Evolutionary conservation across 2,888 invertebrate species (phyloP).

Genomic region (Eupithecia subfuscata): DNA sequence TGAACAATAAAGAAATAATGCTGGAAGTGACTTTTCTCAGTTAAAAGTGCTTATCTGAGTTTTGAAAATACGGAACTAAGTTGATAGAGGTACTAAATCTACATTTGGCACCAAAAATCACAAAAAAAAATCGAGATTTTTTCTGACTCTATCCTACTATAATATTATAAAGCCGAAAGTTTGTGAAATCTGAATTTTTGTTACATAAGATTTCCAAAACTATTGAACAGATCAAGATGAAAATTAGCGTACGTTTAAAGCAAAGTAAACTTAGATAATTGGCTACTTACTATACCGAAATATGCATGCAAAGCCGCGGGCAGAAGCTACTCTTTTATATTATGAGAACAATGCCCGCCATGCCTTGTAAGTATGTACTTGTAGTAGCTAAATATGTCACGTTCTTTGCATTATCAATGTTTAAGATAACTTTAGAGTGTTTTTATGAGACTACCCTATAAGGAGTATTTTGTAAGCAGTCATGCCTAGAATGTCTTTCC

Average conservation of each 20-base stretch:
- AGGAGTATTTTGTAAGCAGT: constrained; percentile 36
- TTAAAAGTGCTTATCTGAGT: not conserved
- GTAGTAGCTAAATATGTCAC: constrained; percentile 49
- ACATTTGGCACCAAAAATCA: not conserved
- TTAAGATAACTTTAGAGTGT: constrained; percentile 46
- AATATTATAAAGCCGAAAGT: no score
- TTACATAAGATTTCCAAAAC: no score
- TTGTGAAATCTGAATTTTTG: no score
- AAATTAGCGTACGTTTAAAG: no score
- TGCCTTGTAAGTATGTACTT: not conserved
- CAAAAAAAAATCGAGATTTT: no score
- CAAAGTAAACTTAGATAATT: no score
- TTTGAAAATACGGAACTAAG: not conserved
- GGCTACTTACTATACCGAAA: no score
- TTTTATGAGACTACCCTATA: constrained; percentile 47
- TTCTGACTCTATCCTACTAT: no score
- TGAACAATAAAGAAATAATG: no score
- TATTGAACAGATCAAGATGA: no score
- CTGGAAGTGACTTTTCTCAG: not conserved
- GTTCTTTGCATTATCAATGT: constrained; percentile 47
- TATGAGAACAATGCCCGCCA: not conserved
- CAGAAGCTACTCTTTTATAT: no score
- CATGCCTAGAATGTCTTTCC: constrained; percentile 38
- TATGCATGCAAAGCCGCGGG: no score
- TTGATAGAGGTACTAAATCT: not conserved